Evolutionary conservation across 2,797 vertebrate genomes (phyloP), one percentile per base, ranked within the genome.

Genomic region (Mus caroli): DNA sequence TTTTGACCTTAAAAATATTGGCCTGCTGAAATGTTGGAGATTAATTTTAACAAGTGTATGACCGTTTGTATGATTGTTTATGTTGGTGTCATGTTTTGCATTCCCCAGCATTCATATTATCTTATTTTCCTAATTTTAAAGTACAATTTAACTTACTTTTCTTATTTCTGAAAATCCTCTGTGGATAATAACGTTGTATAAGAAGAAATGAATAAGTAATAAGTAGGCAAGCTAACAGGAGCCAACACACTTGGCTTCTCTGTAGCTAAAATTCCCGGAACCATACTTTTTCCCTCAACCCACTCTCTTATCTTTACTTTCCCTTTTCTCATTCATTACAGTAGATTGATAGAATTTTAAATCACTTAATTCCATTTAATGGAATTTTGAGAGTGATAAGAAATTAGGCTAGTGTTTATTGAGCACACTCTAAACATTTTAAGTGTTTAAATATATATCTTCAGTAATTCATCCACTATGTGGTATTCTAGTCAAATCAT

Each of bases 81-180:
- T 92, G 88, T 92, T 80, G 40, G 56, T 8, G 56, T 26, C 9
- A 86, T 4, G 91, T 84, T 90, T 40, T 94, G 34, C 87, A 43
- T 64, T 91, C n/a, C 62, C 28, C 4, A 75, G 31, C 37, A 79
- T 58, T 71, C n/a, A 58, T 7, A 86, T 5, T 56, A 69, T 88
- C 64, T 76, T 60, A 56, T 91, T 75, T 19, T 24, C n/a, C 83
- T 73, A 43, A 76, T 95, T 91, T 64, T n/a, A 40, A 92, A 88
- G 40, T 1, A 31, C 24, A 67, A 60, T 46, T 78, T 69, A 92
- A 56, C 52, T 82, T 93, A 85, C 11, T 89, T 93, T 94, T 43
- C 26, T 94, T 58, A 40, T 46, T 62, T 94, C 26, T 83, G 14
- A 69, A 85, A 77, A 91, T 58, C 12, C 9, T 28, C 43, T 90